Conservation (phyloP, 2,113 vertebrate genomes). For the Scomber scombrus region DNA sequence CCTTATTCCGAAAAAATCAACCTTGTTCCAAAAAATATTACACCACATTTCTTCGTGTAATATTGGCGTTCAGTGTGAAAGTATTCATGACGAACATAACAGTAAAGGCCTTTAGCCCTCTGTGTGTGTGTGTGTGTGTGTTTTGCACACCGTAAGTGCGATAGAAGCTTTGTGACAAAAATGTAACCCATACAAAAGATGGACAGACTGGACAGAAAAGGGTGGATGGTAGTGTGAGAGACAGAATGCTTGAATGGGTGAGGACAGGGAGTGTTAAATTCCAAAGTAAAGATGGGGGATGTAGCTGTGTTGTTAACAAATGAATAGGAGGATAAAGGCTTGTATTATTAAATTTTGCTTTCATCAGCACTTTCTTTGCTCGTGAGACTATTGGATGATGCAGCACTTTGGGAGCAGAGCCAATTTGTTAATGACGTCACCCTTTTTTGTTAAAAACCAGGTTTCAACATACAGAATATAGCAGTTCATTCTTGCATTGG, state of each 20-base stretch:
- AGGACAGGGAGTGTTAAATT: not conserved
- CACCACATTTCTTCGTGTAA: no score
- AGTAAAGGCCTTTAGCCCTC: no score
- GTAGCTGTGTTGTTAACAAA: not conserved
- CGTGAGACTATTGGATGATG: conserved; percentile 11
- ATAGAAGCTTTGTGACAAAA: no score
- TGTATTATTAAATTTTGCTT: conserved; percentile 39
- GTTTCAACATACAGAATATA: no score
- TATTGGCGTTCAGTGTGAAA: no score
- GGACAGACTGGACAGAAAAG: not conserved
- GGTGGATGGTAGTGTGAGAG: not conserved
- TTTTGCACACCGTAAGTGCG: no score
- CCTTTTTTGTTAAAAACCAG: conserved; percentile 2
- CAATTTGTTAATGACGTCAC: not conserved
- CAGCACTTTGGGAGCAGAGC: not conserved
- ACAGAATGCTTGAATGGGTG: not conserved
- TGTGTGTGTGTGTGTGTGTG: no score
- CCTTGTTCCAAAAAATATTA: no score
- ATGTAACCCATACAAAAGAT: no score
- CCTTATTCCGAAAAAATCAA: no score
- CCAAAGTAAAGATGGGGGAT: not conserved
- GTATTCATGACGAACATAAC: no score
- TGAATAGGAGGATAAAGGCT: conserved; percentile 37
- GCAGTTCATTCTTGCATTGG: not conserved
- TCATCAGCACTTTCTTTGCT: conserved; percentile 28